Percentiles rank a stretch among this genome's conserved stretches.
Conservation (phyloP, 2,797 vertebrate genomes). For the Tangara arthus region DNA sequence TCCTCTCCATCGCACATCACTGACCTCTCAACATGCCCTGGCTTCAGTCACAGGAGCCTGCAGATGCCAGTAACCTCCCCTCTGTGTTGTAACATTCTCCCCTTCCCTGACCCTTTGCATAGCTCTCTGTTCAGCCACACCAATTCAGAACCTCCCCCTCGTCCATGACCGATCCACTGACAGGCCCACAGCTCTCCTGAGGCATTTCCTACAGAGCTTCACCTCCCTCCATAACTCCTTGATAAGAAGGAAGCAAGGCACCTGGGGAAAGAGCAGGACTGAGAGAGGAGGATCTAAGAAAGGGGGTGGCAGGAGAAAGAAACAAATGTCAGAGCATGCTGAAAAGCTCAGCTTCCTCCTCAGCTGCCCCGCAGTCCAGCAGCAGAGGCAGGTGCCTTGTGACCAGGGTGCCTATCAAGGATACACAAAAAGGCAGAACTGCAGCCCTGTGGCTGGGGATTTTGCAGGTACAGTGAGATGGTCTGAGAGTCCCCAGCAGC, state of each 20-base stretch:
- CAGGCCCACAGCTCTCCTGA: background rate
- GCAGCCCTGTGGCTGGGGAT: background rate
- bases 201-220: background rate
- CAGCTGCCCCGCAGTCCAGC: background rate
- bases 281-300: background rate
- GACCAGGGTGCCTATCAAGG: background rate
- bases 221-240: background rate
- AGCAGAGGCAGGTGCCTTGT: background rate
- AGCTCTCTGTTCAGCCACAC: background rate
- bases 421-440: background rate
- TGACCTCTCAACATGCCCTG: background rate
- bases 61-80: background rate
- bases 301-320: background rate
- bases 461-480: background rate
- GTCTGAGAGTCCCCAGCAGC: background rate
- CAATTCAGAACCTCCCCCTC: background rate
- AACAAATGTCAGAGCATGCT: background rate
- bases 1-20: background rate
- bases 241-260: background rate
- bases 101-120: background rate
- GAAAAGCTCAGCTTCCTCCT: background rate
- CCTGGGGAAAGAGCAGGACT: background rate
- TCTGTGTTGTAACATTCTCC: background rate
- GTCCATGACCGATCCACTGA: accelerated
- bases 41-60: background rate